Conservation (phyloP, 2,113 vertebrate genomes). For the Myrmecobius fasciatus region DNA sequence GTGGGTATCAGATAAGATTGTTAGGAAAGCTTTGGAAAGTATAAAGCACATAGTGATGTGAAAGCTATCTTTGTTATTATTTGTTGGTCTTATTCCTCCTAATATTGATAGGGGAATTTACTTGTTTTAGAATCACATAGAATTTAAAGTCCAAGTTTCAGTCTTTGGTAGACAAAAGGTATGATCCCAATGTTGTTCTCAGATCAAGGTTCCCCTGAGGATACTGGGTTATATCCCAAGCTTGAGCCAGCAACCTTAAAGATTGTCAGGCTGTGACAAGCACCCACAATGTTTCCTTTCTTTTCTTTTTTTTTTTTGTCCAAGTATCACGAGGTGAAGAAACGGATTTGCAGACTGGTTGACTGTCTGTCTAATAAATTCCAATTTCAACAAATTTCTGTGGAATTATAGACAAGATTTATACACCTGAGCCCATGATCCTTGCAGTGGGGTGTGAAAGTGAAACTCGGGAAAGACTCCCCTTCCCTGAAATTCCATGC, state of each 20-base stretch:
- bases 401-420: neutral
- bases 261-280: neutral
- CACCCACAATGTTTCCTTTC: neutral
- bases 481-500: neutral
- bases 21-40: neutral
- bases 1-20: neutral
- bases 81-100: neutral
- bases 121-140: neutral
- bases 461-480: neutral
- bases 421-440: neutral
- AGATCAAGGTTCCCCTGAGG: neutral
- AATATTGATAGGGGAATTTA: neutral
- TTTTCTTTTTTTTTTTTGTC: neutral
- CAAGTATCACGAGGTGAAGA: neutral
- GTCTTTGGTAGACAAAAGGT: neutral
- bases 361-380: neutral
- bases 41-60: neutral
- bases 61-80: neutral
- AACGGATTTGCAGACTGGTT: neutral
- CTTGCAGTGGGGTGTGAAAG: neutral
- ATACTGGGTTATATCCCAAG: neutral
- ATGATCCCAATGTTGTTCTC: neutral
- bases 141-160: neutral
- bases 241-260: neutral
- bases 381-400: neutral